Percentiles rank a stretch among this genome's conserved stretches.
Conservation (phyloP, 1,140 invertebrate species). For the Euschistus heros region DNA sequence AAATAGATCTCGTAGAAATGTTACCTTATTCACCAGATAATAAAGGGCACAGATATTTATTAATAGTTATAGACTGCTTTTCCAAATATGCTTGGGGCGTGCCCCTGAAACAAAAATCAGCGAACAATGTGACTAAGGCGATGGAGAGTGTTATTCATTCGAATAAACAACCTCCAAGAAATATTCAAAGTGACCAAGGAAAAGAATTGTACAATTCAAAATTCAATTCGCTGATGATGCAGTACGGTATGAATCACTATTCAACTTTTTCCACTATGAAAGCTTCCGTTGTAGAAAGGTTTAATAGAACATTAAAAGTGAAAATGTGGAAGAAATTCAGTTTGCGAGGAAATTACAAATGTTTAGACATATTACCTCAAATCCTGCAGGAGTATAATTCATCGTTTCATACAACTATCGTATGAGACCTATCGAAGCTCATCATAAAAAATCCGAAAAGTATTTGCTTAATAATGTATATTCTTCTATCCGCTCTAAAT, state of each 20-base stretch:
- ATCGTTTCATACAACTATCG: constrained; percentile 34
- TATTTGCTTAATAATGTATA: constrained; percentile 22
- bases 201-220: constrained; percentile 32
- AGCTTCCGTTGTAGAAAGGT: constrained; percentile 36
- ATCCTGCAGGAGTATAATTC: constrained; percentile 36
- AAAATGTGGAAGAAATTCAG: constrained; percentile 35
- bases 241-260: constrained; percentile 28
- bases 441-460: constrained; percentile 27
- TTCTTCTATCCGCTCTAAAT: constrained; percentile 27
- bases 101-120: constrained; percentile 32
- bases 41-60: neutral
- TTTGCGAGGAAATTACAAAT: constrained; percentile 32
- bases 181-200: constrained; percentile 33
- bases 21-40: constrained; percentile 28
- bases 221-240: constrained; percentile 31
- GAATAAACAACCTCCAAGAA: constrained; percentile 30
- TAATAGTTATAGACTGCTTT: constrained; percentile 33
- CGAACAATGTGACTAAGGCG: neutral
- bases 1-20: constrained; percentile 31
- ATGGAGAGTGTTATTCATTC: constrained; percentile 34
- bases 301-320: constrained; percentile 36
- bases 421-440: constrained; percentile 4
- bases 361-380: constrained; percentile 31
- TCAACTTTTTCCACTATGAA: constrained; percentile 34
- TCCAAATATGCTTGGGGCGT: constrained; percentile 32